These are phyloP conservation scores for Thumatha senex DNA, from an alignment of 2,888 invertebrate species.

Conservation along the genomic window DNA sequence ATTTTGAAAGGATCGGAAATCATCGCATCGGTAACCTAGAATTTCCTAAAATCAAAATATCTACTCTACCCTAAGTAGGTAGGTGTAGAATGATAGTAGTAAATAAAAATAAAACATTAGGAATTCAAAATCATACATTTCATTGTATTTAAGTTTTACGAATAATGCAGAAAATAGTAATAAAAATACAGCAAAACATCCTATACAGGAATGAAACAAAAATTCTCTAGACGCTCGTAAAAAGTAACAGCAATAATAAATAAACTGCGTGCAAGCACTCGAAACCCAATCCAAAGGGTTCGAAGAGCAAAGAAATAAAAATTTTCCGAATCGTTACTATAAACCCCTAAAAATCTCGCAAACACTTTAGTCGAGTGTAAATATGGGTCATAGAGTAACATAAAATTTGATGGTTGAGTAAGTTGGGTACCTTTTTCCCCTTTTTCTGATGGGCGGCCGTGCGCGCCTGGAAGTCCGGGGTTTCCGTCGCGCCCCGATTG, in stretches of 20 bases:
- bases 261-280: conserved; percentile 55
- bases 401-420: conserved; percentile 81
- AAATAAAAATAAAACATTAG: conserved; percentile 18
- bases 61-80: no score
- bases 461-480: conserved; percentile 83
- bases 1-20: no score
- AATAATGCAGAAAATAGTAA: conserved; percentile 27
- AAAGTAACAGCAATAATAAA: conserved; percentile 68
- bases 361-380: conserved; percentile 71
- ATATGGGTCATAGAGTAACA: conserved; percentile 77
- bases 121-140: conserved; percentile 23
- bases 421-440: conserved; percentile 87
- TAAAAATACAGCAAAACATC: conserved; percentile 22
- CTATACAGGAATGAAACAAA: conserved; percentile 51
- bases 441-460: conserved; percentile 87
- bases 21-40: no score
- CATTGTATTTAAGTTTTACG: conserved; percentile 27
- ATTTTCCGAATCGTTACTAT: conserved; percentile 77
- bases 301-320: conserved; percentile 66
- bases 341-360: conserved; percentile 73
- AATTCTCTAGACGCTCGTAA: conserved; percentile 57
- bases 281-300: conserved; percentile 59
- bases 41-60: no score
- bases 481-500: conserved; percentile 87
- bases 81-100: no score